Base-by-base conservation (phyloP, 2,797 vertebrate species). In the Gymnoscopelus microlampas region DNA sequence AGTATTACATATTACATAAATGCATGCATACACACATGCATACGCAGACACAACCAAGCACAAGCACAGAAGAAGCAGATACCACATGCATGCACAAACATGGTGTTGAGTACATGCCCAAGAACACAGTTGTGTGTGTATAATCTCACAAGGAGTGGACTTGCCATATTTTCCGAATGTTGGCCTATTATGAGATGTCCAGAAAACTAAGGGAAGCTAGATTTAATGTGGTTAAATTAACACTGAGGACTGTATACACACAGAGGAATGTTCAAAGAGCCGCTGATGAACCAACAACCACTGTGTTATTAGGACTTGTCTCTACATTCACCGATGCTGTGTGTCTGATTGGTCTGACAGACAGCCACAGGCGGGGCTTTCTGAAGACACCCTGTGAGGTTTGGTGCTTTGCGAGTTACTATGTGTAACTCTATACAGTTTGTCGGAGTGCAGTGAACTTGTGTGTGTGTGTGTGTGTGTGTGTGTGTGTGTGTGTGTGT, bases 201-300 rank as follows among this genome's bases (percentile, higher is more conserved):
- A 19, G 26, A 29, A 29, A 29, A n/a, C n/a, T n/a, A n/a, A 29
- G 26, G 26, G 26, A 29, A 1, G 3, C 26, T 29, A 29, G 26
- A 1, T 29, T 3, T 29, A 1, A 29, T 4, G 3, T 29, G 26
- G 26, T 29, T 29, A 29, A 29, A 29, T 29, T 29, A 29, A 29
- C 26, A 29, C 26, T 29, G 19, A 19, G 2, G 26, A 29, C 2
- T 29, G 26, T 29, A 29, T 29, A 29, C 29, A 35, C 23, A 59
- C 32, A 48, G 32, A 51, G 29, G 49, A 14, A 26, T 51, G 32
- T 60, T n/a, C 14, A 48, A 47, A 39, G 73, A 66, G 59, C 74
- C 70, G 71, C 73, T 67, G 74, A 81, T 73, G 71, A 76, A 67
- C 67, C 61, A 65, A 80, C 61, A 65, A 80, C 77, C 76, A 67